A percentile compares a stretch with the other conserved stretches of the same genome.
These are phyloP conservation scores for Leucoraja erinaceus DNA, from an alignment of 2,113 vertebrate species.

Conservation along the genomic window DNA sequence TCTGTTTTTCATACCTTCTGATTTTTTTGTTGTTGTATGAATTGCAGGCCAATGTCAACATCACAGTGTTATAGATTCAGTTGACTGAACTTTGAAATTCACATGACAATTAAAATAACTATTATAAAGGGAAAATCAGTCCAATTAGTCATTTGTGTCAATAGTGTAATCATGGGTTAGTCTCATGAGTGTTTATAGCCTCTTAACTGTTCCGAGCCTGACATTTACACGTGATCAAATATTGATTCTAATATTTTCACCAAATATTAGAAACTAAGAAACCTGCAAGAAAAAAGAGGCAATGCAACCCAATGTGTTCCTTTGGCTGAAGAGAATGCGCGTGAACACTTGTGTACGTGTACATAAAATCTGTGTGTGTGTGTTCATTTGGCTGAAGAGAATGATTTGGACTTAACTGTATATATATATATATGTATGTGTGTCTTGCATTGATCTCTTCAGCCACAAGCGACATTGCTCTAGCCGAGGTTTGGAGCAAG, in stretches of 20 bases:
- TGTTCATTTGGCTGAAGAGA: too few species aligned
- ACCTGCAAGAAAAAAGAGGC: too few species aligned
- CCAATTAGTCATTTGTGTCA: not conserved
- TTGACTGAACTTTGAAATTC: not conserved
- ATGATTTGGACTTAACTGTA: too few species aligned
- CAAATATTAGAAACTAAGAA: not conserved
- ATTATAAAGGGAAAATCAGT: not conserved
- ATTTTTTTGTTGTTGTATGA: not conserved
- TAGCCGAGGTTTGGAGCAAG: too few species aligned
- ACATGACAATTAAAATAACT: not conserved
- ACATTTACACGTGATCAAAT: not conserved
- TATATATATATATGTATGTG: too few species aligned
- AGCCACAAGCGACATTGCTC: too few species aligned
- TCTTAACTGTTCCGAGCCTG: not conserved
- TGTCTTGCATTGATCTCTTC: too few species aligned
- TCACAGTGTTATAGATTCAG: not conserved
- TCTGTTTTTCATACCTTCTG: slow-evolving; percentile 9
- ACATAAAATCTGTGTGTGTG: too few species aligned
- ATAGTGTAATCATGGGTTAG: not conserved
- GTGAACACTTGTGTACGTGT: too few species aligned
- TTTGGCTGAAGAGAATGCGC: too few species aligned
- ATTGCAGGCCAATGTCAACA: not conserved
- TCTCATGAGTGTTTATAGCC: not conserved
- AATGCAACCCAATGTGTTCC: too few species aligned
- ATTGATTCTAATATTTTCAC: not conserved